Base-by-base conservation (phyloP, 2,113 vertebrate genomes). In the Malurus melanocephalus region DNA sequence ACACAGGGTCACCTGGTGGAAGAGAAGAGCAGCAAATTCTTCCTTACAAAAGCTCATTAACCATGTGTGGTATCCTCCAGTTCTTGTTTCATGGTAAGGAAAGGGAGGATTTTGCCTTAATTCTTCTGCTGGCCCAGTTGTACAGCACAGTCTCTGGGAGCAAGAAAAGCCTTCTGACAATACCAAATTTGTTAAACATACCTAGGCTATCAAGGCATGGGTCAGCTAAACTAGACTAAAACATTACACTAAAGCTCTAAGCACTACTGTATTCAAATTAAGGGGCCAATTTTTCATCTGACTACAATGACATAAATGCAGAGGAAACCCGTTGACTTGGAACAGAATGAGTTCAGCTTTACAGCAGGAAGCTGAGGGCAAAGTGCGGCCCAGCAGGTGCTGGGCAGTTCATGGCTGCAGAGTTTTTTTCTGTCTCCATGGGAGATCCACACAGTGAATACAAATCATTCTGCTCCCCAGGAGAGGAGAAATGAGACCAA, bases 1-100 rank as follows among this genome's bases (percentile, higher is more conserved):
- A 74, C 98, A 99, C 74, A 99, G 90, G 6, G 98, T 98, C 92
- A 99, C 98, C 99, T 99, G 95, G 45, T 4, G 28, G 67, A 75
- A 87, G 79, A 73, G 84, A 61, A 87, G 23, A 88, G 16, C 45
- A 61, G 20, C 57, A 65, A 45, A 43, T 4, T 62, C 13, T 86
- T 30, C 24, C 83, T 23, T 30, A 2, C 30, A 20, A 21, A 80
- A 87, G 51, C 6, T 52, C 52, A 15, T 13, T 3, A 3, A 15
- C 56, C 45, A 20, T 0, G 3, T 4, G 11, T 16, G 7, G 13
- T 23, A 10, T 26, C 38, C 61, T 80, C 33, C 3, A 1, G 32
- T 38, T 72, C 56, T 73, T 3, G 0, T 73, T 42, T 38, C 17
- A 14, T 1, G 1, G 9, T 6, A 61, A 55, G 15, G 35, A 85